Evolutionary conservation across 2,113 vertebrate genomes (phyloP).

Genomic region (Hemiprocne comata): DNA sequence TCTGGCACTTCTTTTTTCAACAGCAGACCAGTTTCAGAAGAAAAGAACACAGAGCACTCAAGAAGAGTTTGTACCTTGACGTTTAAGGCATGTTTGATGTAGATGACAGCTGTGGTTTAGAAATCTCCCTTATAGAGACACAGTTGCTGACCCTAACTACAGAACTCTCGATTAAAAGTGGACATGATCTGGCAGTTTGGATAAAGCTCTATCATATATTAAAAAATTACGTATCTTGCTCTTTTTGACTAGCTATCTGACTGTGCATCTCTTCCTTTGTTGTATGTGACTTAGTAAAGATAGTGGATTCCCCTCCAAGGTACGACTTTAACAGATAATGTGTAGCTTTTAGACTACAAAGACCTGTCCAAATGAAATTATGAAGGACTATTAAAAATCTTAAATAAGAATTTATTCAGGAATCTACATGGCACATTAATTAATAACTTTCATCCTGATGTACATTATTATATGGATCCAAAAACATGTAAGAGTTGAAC

Average conservation of each 20-base stretch:
- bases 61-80: neutral
- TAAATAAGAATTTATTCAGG: neutral
- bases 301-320: neutral
- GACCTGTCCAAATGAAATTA: neutral
- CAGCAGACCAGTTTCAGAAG: neutral
- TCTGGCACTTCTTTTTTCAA: neutral
- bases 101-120: neutral
- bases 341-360: neutral
- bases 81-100: neutral
- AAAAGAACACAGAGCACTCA: neutral
- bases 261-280: neutral
- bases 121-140: neutral
- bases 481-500: neutral
- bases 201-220: neutral
- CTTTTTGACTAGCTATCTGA: neutral
- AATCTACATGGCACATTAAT: neutral
- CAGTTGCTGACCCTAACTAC: neutral
- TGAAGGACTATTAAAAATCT: neutral
- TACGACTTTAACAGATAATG: neutral
- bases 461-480: neutral
- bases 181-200: neutral
- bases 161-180: neutral
- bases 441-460: neutral
- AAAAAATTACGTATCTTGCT: neutral
- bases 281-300: neutral